Base-by-base conservation (phyloP, 2,113 vertebrate species). In the Lates calcarifer region DNA sequence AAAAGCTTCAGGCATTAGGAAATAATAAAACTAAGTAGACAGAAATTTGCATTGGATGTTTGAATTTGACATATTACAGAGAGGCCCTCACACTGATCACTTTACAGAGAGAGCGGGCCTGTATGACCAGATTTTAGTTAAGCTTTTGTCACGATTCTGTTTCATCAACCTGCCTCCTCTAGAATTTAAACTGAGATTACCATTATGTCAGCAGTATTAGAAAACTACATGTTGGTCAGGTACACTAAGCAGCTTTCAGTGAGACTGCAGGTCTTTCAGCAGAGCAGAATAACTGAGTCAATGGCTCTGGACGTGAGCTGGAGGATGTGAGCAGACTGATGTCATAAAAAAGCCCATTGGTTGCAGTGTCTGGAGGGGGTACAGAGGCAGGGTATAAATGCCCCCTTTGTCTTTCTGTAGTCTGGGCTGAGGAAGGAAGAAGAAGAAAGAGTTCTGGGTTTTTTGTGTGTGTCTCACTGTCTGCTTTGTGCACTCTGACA, bases 401-500 rank as follows among this genome's bases (percentile, higher is more conserved):
- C 53, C 81, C 45, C 78, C 85, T 85, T 93, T 92, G 89, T 90
- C 77, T 81, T 29, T 74, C 45, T 67, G 67, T 60, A 70, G 88
- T 87, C 89, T 82, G 70, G 75, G 68, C 49, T 31, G 37, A 82
- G 80, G 83, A 76, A 85, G 45, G 78, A 73, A 11, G 85, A 77
- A 74, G 60, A 80, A 65, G 45, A 82, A 73, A 70, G 68, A 74
- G 68, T 72, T 75, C 18, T 72, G 70, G 63, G 68, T 49, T 70
- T 87, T 81, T 90, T 84, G 47, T 86, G 75, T 69, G 65, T 79
- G 75, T 74, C 56, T 86, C 62, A 18, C 43, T 53, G 73, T 66
- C 82, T 81, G 71, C 87, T 91, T 91, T 93, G 91, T 93, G 80
- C 80, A 75, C n/a, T 71, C 74, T 88, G 86, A 85, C 84, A 87